These are phyloP conservation scores for Idaea biselata DNA, from an alignment of 2,888 invertebrate species.

Conservation along the genomic window DNA sequence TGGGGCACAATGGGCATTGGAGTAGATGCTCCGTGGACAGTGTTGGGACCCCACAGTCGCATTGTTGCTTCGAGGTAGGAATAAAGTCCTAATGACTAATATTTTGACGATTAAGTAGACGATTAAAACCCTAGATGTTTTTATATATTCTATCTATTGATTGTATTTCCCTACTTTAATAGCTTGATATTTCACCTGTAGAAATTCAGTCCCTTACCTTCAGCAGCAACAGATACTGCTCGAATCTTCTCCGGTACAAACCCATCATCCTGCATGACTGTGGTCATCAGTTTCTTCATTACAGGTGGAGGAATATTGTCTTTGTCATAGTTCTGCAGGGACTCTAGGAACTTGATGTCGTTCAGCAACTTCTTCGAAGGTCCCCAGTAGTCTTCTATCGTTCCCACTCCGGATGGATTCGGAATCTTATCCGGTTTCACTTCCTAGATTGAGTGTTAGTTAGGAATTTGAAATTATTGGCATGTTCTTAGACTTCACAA, in stretches of 20 bases:
- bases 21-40: too few relatives aligned
- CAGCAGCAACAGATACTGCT: conserved; percentile 92
- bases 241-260: conserved; percentile 96
- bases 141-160: too few relatives aligned
- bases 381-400: conserved; percentile 96
- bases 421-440: conserved; percentile 93
- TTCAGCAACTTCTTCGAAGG: conserved; percentile 93
- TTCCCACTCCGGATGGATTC: conserved; percentile 90
- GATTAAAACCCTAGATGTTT: too few relatives aligned
- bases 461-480: not conserved
- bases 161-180: not conserved
- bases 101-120: too few relatives aligned
- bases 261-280: conserved; percentile 90
- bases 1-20: too few relatives aligned
- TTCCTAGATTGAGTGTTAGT: conserved; percentile 70
- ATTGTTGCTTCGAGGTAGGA: too few relatives aligned
- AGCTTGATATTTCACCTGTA: too few relatives aligned
- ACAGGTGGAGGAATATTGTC: conserved; percentile 93
- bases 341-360: conserved; percentile 95
- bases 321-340: conserved; percentile 92
- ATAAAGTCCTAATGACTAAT: too few relatives aligned
- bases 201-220: conserved; percentile 84
- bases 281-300: conserved; percentile 91
- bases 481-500: not conserved
- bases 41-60: too few relatives aligned